Conservation (phyloP, 2,113 vertebrate genomes). For the Petrocephalus microphthalmus region DNA sequence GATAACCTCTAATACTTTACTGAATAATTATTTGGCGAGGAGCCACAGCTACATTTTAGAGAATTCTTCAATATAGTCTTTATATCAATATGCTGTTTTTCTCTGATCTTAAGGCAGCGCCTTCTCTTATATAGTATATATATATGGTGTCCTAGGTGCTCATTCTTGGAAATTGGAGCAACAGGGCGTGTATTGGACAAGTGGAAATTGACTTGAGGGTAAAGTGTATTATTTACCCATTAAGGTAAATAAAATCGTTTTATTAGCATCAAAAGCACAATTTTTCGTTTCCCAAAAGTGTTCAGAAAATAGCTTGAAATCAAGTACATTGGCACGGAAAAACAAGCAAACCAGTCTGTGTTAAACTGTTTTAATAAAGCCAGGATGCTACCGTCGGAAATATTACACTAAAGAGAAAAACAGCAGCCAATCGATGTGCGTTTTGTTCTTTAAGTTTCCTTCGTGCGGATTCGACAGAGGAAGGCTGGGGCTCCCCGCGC, state of each 20-base stretch:
- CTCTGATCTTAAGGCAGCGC: background rate
- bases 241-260: background rate
- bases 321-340: background rate
- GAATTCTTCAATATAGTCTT: background rate
- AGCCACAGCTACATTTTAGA: background rate
- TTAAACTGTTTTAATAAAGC: background rate
- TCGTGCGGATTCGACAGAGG: background rate
- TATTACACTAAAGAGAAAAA: background rate
- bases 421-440: background rate
- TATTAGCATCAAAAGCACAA: background rate
- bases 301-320: background rate
- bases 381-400: background rate
- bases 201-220: background rate
- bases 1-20: constrained; percentile 1
- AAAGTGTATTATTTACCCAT: background rate
- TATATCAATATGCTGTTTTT: background rate
- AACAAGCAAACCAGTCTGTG: background rate
- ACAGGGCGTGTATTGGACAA: background rate
- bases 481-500: background rate
- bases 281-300: background rate
- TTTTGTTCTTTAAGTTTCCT: background rate
- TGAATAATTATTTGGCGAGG: constrained; percentile 3
- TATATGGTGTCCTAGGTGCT: background rate
- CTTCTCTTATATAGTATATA: background rate
- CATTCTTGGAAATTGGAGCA: background rate